Conservation (phyloP, 2,113 vertebrate species). For the Scartelaos histophorus region DNA sequence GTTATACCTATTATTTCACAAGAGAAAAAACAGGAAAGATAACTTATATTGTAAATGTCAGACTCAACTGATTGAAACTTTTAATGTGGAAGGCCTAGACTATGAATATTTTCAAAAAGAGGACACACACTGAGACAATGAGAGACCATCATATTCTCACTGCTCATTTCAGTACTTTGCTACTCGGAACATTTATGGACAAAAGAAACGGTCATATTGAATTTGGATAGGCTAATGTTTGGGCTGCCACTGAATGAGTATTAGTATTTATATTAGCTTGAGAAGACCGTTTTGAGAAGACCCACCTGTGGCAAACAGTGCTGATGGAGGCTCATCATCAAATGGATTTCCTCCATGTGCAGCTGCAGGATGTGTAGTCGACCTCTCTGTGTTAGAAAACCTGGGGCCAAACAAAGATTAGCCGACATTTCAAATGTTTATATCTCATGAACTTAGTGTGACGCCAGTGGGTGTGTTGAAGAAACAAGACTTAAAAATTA, state of each 20-base stretch:
- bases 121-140: no score
- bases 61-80: no score
- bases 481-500: slow-evolving; percentile 23
- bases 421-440: slow-evolving; percentile 44
- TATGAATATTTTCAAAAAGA: no score
- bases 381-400: slow-evolving; percentile 41
- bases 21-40: not conserved
- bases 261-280: not conserved
- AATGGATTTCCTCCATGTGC: slow-evolving; percentile 46
- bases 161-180: not conserved
- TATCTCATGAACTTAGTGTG: slow-evolving; percentile 35
- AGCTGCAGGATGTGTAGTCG: slow-evolving; percentile 48
- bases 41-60: no score
- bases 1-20: not conserved
- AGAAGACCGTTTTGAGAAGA: no score
- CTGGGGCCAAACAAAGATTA: slow-evolving; percentile 55
- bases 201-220: no score
- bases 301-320: not conserved
- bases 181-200: no score
- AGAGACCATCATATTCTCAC: not conserved
- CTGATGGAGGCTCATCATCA: slow-evolving; percentile 24
- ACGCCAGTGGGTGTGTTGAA: slow-evolving; percentile 47
- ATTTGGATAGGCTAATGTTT: no score
- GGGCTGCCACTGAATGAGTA: no score
- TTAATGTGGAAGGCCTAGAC: no score